These are phyloP conservation scores for Imbricaverruca yamaguchii DNA, from an alignment of 2,888 invertebrate species.

Conservation along the genomic window DNA sequence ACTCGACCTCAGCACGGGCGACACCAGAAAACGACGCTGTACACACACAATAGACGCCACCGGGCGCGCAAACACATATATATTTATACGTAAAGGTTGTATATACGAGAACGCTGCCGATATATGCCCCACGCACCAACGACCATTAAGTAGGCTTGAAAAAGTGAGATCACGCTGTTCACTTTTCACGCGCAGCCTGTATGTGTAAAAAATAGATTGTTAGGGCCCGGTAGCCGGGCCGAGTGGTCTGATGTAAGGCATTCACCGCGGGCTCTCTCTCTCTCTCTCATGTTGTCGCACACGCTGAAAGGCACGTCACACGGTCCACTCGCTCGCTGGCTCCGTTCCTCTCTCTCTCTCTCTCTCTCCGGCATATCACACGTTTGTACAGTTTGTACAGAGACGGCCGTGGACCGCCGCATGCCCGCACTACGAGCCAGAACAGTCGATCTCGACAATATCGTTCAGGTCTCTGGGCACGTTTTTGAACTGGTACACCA, in stretches of 20 bases:
- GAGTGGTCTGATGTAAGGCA: background rate
- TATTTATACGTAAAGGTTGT: background rate
- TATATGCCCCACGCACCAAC: slow-evolving; percentile 16
- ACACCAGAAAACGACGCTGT: background rate
- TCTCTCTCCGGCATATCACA: slow-evolving; percentile 1
- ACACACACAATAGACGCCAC: background rate
- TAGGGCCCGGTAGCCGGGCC: background rate
- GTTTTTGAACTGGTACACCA: slow-evolving; percentile 99
- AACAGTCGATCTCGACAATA: slow-evolving; percentile 94
- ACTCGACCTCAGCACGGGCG: background rate
- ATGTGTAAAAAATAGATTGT: slow-evolving; percentile 12
- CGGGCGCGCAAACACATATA: slow-evolving; percentile 10
- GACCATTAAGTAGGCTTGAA: slow-evolving; percentile 17
- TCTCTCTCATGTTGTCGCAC: background rate
- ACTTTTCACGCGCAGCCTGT: slow-evolving; percentile 12
- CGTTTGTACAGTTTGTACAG: slow-evolving; percentile 21
- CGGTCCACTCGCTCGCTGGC: background rate
- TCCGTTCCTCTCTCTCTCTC: background rate
- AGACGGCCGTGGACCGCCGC: background rate
- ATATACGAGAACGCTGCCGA: slow-evolving; percentile 11
- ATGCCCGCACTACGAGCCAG: slow-evolving; percentile 59
- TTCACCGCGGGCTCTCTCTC: background rate
- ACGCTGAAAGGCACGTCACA: background rate
- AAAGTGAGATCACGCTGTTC: slow-evolving; percentile 17
- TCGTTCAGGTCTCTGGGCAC: slow-evolving; percentile 83